A percentile compares a stretch with the other conserved stretches of the same genome.
These are phyloP conservation scores for Sus cebifrons DNA, from an alignment of 2,797 vertebrate genomes.

Conservation along the genomic window DNA sequence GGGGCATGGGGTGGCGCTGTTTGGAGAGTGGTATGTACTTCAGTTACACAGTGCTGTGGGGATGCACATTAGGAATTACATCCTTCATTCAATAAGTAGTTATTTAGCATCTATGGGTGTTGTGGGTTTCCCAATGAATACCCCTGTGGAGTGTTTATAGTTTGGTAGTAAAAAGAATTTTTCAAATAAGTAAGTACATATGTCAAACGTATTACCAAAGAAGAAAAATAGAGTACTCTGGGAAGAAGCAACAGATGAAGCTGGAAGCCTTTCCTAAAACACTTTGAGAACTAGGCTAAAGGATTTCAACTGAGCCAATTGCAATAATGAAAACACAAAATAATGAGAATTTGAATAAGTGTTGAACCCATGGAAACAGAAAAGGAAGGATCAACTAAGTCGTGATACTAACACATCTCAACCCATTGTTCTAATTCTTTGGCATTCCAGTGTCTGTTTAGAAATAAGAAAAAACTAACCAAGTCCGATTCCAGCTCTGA, in stretches of 20 bases:
- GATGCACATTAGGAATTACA: neutral
- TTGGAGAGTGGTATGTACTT: neutral
- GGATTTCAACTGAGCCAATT: neutral
- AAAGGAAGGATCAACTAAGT: neutral
- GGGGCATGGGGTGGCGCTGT: neutral
- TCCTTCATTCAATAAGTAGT: neutral
- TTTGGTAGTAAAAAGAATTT: neutral
- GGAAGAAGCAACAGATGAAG: neutral
- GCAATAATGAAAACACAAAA: neutral
- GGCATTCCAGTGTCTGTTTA: neutral
- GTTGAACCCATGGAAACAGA: neutral
- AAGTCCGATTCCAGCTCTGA: conserved; percentile 34
- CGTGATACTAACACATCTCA: neutral
- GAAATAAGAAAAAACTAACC: conserved; percentile 24
- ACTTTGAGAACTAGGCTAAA: neutral
- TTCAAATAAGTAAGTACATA: neutral
- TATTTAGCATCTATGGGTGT: neutral
- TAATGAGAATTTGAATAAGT: neutral
- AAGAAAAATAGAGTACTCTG: neutral
- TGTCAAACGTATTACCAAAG: neutral
- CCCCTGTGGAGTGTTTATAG: neutral
- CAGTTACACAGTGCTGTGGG: neutral
- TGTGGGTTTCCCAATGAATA: neutral
- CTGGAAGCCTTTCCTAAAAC: neutral
- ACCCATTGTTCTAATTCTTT: neutral